Evolutionary conservation across 2,113 vertebrate genomes (phyloP).

Genomic region (Poeciliopsis retropinna): DNA sequence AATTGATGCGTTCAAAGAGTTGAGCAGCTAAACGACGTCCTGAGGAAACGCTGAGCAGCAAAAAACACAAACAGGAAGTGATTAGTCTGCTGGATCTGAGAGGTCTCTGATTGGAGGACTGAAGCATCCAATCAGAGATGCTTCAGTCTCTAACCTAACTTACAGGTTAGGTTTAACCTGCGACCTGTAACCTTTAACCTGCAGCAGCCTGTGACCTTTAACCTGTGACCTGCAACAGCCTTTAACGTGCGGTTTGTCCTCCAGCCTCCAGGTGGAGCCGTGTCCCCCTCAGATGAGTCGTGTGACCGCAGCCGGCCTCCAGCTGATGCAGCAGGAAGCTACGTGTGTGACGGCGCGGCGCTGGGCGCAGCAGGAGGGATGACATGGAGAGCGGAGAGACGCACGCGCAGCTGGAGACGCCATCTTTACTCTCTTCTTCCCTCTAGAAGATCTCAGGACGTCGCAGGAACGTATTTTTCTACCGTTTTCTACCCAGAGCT

Average conservation of each 20-base stretch:
- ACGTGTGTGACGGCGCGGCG: conserved; percentile 14
- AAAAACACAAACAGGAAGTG: conserved; percentile 16
- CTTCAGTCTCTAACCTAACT: no score
- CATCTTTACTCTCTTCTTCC: conserved; percentile 13
- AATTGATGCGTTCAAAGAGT: no score
- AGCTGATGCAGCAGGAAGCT: conserved; percentile 53
- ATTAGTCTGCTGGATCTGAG: neutral
- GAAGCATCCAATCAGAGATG: no score
- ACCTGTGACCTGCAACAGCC: no score
- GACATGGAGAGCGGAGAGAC: conserved; percentile 72
- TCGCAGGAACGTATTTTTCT: conserved; percentile 40
- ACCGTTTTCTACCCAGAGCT: conserved; percentile 2
- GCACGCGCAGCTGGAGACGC: conserved; percentile 20
- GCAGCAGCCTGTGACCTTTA: no score
- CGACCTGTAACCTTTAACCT: no score
- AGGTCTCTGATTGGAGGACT: neutral
- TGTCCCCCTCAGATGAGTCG: conserved; percentile 62
- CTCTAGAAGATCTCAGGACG: conserved; percentile 45
- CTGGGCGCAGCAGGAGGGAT: conserved; percentile 60
- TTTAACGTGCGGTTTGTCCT: neutral
- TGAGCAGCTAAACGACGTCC: conserved; percentile 3
- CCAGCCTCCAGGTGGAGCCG: conserved; percentile 24
- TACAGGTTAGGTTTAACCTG: no score
- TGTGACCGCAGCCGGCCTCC: conserved; percentile 49
- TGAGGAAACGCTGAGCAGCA: conserved; percentile 18